These are phyloP conservation scores for Anguilla japonica DNA, from an alignment of 2,113 vertebrate genomes.

Conservation along the genomic window DNA sequence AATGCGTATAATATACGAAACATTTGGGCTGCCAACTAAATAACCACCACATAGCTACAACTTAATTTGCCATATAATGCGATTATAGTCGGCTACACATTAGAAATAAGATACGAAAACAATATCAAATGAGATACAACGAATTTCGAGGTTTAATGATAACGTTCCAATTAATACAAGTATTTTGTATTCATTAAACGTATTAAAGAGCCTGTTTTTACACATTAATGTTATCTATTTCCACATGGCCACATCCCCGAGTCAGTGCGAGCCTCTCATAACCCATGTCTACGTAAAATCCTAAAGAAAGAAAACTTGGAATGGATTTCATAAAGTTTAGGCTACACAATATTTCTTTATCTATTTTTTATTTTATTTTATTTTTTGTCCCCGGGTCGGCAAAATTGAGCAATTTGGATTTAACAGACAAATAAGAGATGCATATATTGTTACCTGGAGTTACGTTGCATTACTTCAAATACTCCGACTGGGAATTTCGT, in stretches of 20 bases:
- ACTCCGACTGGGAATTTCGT: not conserved
- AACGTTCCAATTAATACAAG: too few species aligned
- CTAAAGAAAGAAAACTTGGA: not conserved
- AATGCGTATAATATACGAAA: too few species aligned
- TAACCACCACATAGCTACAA: not conserved
- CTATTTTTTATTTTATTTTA: not conserved
- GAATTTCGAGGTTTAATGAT: too few species aligned
- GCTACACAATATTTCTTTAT: not conserved
- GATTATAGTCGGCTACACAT: not conserved
- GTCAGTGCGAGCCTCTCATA: not conserved
- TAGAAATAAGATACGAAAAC: not conserved
- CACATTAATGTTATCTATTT: not conserved
- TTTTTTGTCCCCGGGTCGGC: not conserved
- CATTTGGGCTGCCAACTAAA: too few species aligned
- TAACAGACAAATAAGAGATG: not conserved
- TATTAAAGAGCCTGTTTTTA: not conserved
- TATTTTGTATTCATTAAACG: too few species aligned
- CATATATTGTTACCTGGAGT: not conserved
- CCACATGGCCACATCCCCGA: not conserved
- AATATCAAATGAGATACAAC: not conserved
- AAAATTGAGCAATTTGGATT: not conserved
- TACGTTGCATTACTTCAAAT: not conserved
- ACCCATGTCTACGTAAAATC: not conserved
- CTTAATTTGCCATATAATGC: not conserved
- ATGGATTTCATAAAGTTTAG: not conserved